Base-by-base conservation (phyloP, 2,888 invertebrate genomes). In the Macaria liturata region DNA sequence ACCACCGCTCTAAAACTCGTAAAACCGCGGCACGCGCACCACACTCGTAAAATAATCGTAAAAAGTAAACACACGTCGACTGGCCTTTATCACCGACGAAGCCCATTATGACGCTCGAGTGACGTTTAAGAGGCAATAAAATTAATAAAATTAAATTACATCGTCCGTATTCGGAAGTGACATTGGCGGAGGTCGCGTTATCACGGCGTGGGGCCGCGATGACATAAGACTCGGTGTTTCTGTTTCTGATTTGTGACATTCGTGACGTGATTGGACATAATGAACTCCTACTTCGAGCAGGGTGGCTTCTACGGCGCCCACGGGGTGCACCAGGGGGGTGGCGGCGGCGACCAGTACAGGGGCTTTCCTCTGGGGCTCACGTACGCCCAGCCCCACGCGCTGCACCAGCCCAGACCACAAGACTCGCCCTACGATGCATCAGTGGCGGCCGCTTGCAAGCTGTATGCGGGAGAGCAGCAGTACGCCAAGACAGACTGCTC, bases 281-380 rank as follows among this genome's bases (percentile, higher is more conserved):
- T 98, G 98, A 98, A 97, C 96, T 97, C 97, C 86, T 98, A 98
- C 91, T 98, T 98, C 90, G 98, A 98, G 93, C 98, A 98, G 93
- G 96, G 96, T 89, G 97, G 97, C 90, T 98, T 98, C 93, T 98
- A 98, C 93, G 97, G 97, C 81, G 94, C 95, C 79, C 97, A 97
- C 89, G 97, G 97, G 83, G 91, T 91, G 76, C 95, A 97, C 92
- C 95, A 97, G 92, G 94, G 94, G 65, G 93, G 95, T 71, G 94
- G 90, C 30, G 93, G 95, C 61, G 96, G 97, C 72, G 94, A 96
- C 90, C 95, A 96, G 86, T 97, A 97, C 87, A 94, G 97, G 80
- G 96, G 97, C 66, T 97, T 97, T 81, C 97, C 97, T 9, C 92
- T 98, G 56, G 96, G 97, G 61, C 91, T 97, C 74, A 97, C 97